A percentile compares a stretch with the other conserved stretches of the same genome.
Conservation (phyloP, 2,888 invertebrate species). For the Lamellibrachia columna region DNA sequence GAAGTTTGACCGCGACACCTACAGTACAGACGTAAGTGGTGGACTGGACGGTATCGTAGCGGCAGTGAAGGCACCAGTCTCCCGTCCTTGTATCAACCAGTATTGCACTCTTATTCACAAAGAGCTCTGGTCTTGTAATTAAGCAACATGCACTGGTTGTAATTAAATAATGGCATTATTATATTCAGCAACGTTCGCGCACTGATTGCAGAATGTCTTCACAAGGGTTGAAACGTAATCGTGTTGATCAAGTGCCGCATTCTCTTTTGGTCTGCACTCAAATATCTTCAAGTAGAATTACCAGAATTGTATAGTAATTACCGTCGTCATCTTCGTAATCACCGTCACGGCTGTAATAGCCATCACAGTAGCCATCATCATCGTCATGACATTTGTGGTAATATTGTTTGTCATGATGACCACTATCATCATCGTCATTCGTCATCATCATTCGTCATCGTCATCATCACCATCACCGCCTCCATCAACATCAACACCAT, state of each 20-base stretch:
- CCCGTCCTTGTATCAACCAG: neutral
- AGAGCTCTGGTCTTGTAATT: neutral
- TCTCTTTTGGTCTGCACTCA: neutral
- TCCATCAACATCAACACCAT: neutral
- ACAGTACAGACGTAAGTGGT: neutral
- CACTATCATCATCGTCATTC: neutral
- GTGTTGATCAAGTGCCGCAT: neutral
- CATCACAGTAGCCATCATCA: neutral
- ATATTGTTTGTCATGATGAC: neutral
- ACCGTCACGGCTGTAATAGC: neutral
- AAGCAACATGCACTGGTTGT: neutral
- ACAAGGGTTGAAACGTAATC: neutral
- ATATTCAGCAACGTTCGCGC: neutral
- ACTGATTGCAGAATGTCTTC: neutral
- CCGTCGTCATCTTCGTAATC: neutral
- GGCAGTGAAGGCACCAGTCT: neutral
- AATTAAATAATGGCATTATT: neutral
- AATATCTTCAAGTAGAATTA: neutral
- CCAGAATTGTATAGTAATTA: neutral
- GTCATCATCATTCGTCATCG: neutral
- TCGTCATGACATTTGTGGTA: neutral
- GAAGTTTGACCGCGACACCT: slow-evolving; percentile 6
- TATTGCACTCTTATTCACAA: neutral
- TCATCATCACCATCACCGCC: neutral
- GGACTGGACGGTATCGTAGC: neutral